Conservation (phyloP, 2,113 vertebrate species). For the Phaethornis superciliosus region DNA sequence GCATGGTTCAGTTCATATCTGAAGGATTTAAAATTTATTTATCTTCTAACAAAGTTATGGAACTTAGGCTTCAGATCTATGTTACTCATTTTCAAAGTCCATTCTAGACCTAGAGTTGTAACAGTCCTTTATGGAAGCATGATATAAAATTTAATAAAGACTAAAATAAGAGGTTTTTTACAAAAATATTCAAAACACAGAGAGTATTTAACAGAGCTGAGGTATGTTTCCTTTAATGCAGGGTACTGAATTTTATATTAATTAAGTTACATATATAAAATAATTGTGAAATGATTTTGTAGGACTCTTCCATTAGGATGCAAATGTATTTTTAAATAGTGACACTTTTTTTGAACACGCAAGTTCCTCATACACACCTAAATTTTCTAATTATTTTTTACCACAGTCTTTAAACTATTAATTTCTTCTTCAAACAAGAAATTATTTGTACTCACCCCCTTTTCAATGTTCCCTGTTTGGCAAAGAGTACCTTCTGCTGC, state of each 20-base stretch:
- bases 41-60: neutral
- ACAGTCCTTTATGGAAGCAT: neutral
- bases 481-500: slow-evolving; percentile 96
- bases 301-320: neutral
- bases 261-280: neutral
- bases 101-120: neutral
- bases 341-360: neutral
- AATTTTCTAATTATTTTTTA: neutral
- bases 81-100: neutral
- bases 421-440: neutral
- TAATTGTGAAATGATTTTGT: neutral
- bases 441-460: slow-evolving; percentile 87
- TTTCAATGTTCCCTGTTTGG: slow-evolving; percentile 95
- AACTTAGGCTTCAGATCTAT: neutral
- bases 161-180: neutral
- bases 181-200: neutral
- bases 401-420: neutral
- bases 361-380: neutral
- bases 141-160: neutral
- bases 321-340: neutral
- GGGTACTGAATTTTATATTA: neutral
- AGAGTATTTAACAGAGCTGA: neutral
- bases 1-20: neutral
- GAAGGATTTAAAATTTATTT: neutral
- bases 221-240: neutral